These are phyloP conservation scores for Tromatobia lineatoria DNA, from an alignment of 2,888 invertebrate species.

Conservation along the genomic window DNA sequence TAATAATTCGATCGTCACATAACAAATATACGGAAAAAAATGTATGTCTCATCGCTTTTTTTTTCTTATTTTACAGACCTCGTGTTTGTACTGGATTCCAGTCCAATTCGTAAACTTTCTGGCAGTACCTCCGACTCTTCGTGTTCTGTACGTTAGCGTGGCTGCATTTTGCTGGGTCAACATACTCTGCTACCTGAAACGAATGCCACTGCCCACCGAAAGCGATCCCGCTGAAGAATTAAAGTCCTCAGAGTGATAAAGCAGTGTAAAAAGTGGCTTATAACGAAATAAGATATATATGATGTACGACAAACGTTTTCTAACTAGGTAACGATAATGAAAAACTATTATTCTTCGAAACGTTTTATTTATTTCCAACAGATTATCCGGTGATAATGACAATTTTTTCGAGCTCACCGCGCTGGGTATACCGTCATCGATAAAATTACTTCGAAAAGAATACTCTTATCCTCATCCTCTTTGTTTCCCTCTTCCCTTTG, in stretches of 20 bases:
- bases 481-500: slow-evolving; percentile 25
- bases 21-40: not conserved
- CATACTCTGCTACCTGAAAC: slow-evolving; percentile 93
- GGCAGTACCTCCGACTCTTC: slow-evolving; percentile 89
- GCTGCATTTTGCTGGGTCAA: slow-evolving; percentile 95
- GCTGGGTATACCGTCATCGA: slow-evolving; percentile 47
- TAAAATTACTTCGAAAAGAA: slow-evolving; percentile 56
- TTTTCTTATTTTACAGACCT: slow-evolving; percentile 86
- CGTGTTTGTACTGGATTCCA: slow-evolving; percentile 94
- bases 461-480: slow-evolving; percentile 34
- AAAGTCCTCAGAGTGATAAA: slow-evolving; percentile 10
- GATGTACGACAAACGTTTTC: slow-evolving; percentile 19
- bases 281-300: slow-evolving; percentile 27
- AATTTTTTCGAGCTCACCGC: slow-evolving; percentile 61
- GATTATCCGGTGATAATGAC: slow-evolving; percentile 59
- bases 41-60: slow-evolving; percentile 16
- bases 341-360: slow-evolving; percentile 21
- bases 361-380: slow-evolving; percentile 64
- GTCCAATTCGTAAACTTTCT: slow-evolving; percentile 93
- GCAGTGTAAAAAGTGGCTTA: slow-evolving; percentile 13
- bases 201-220: slow-evolving; percentile 68
- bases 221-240: slow-evolving; percentile 24
- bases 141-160: slow-evolving; percentile 92
- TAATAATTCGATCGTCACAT: not conserved
- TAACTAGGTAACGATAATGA: slow-evolving; percentile 52